phyloP scores from a whole-genome alignment of 2,888 invertebrate species.

The Bellardia bayeri region DNA sequence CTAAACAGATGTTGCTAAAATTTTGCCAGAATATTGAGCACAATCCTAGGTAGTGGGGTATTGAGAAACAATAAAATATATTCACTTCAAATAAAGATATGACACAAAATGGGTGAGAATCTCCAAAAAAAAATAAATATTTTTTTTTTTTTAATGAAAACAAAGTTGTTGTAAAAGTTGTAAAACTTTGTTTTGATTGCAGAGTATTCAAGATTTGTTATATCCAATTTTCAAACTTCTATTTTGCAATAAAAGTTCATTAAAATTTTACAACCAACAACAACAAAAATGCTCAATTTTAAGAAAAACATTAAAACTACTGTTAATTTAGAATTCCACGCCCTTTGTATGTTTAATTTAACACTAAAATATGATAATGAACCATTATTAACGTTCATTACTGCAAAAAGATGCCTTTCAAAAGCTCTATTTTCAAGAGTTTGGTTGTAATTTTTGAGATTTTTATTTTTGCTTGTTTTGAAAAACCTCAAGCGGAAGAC shows the following conservation, averaged over 20 bases:
- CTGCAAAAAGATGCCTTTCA: conserved; percentile 24
- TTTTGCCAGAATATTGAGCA: too few relatives aligned
- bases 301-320: conserved; percentile 38
- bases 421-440: conserved; percentile 24
- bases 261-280: conserved; percentile 14
- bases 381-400: conserved; percentile 61
- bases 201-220: too few relatives aligned
- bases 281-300: not conserved
- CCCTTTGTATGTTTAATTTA: conserved; percentile 71
- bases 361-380: conserved; percentile 71
- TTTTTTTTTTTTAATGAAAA: too few relatives aligned
- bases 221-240: too few relatives aligned
- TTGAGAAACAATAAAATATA: too few relatives aligned
- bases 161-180: too few relatives aligned
- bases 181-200: too few relatives aligned
- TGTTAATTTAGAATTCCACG: conserved; percentile 63
- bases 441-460: conserved; percentile 6
- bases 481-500: conserved; percentile 59
- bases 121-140: too few relatives aligned
- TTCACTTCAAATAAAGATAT: too few relatives aligned
- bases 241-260: conserved; percentile 1
- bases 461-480: not conserved
- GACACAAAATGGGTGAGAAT: too few relatives aligned
- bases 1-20: too few relatives aligned
- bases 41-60: too few relatives aligned